Percentiles rank a stretch among this genome's conserved stretches.
Evolutionary conservation across 2,888 invertebrate species (phyloP).

Genomic region (Rhyacophila evoluta): DNA sequence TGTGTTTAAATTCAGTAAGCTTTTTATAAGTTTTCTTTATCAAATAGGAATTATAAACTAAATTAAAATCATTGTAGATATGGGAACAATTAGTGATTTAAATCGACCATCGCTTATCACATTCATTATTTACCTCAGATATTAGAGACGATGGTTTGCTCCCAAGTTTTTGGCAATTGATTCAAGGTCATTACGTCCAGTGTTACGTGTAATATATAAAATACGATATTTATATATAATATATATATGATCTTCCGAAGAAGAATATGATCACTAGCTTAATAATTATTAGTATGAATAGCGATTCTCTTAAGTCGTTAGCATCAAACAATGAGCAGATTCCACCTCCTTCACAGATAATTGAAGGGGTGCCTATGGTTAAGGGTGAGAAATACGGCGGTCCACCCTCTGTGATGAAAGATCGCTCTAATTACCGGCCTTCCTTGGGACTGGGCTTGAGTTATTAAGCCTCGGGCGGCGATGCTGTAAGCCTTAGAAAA

Average conservation of each 20-base stretch:
- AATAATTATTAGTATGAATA: constrained; percentile 15
- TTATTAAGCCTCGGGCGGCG: constrained; percentile 41
- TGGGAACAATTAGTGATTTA: no score
- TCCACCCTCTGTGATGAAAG: constrained; percentile 35
- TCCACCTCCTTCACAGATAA: constrained; percentile 1
- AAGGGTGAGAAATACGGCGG: not conserved
- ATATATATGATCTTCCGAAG: no score
- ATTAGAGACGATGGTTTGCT: no score
- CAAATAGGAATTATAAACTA: no score
- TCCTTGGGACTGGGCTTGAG: constrained; percentile 30
- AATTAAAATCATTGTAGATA: no score
- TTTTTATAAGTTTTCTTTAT: no score
- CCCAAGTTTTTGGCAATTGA: no score
- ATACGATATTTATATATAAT: no score
- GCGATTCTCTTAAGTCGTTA: constrained; percentile 22
- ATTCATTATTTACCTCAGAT: no score
- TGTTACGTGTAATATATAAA: no score
- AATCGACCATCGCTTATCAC: no score
- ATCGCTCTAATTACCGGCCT: constrained; percentile 44
- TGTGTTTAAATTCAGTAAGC: no score
- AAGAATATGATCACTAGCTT: constrained; percentile 4
- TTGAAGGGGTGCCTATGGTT: not conserved
- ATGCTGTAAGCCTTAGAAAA: constrained; percentile 43
- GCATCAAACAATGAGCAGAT: constrained; percentile 4
- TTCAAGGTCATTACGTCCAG: not conserved